Evolutionary conservation across 2,113 vertebrate species (phyloP).

Genomic region (Muscicapa adusta): DNA sequence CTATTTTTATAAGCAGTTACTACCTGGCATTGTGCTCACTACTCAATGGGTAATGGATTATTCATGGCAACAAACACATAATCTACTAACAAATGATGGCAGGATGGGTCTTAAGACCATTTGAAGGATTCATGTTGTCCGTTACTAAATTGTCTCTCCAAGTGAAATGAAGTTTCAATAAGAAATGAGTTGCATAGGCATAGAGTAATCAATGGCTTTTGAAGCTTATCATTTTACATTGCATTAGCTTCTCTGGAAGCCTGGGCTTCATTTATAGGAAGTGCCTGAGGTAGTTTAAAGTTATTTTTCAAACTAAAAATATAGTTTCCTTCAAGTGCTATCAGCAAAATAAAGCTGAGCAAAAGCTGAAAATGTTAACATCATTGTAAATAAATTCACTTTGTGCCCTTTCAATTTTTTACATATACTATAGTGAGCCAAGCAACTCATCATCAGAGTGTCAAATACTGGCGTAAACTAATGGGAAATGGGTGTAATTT

Average conservation of each 20-base stretch:
- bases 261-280: background rate
- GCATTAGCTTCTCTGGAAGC: background rate
- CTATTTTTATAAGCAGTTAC: background rate
- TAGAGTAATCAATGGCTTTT: background rate
- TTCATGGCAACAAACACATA: background rate
- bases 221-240: background rate
- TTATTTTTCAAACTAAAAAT: background rate
- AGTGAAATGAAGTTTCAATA: slow-evolving; percentile 1
- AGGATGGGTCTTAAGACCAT: background rate
- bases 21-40: background rate
- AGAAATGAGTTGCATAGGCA: background rate
- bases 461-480: background rate
- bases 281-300: background rate
- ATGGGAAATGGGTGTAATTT: background rate
- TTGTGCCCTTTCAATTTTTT: background rate
- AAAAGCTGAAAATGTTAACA: background rate
- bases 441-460: background rate
- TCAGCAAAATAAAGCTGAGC: background rate
- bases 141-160: background rate
- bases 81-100: background rate
- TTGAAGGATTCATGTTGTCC: background rate
- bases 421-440: background rate
- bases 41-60: background rate
- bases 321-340: background rate
- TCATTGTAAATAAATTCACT: background rate